Percentiles rank a stretch among this genome's conserved stretches.
Conservation (phyloP, 1,140 invertebrate genomes). For the Gonatopus flavifemur region DNA sequence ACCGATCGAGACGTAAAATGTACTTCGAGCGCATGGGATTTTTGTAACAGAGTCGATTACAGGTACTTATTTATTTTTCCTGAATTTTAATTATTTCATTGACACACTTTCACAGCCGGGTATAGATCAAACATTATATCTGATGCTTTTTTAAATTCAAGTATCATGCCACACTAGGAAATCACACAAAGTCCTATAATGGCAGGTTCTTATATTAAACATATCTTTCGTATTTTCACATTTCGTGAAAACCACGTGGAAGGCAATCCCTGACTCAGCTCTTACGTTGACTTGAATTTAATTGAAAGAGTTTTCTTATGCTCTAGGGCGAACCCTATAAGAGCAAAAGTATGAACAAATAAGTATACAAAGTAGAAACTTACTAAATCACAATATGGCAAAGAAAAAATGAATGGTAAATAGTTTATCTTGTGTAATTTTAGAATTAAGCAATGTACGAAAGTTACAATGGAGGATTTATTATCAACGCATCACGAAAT, state of each 20-base stretch:
- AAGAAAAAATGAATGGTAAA: not conserved
- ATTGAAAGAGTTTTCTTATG: not conserved
- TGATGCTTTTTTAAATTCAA: not conserved
- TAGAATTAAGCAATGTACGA: constrained; percentile 90
- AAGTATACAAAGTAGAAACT: no score
- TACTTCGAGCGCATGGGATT: constrained; percentile 86
- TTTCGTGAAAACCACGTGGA: not conserved
- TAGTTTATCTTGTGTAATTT: not conserved
- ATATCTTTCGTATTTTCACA: no score
- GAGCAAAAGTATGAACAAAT: no score
- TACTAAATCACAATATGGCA: no score
- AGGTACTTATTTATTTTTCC: constrained; percentile 57
- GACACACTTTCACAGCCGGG: no score
- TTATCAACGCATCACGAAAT: constrained; percentile 84
- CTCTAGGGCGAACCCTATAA: no score
- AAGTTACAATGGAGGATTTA: constrained; percentile 78
- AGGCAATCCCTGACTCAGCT: no score
- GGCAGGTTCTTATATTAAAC: no score
- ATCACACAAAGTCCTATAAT: no score
- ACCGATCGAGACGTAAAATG: constrained; percentile 75
- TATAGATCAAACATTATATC: no score
- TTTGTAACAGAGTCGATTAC: constrained; percentile 80
- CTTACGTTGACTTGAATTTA: not conserved
- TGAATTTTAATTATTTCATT: not conserved
- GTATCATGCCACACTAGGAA: no score